Conservation (phyloP, 2,113 vertebrate genomes). For the Cynoglossus semilaevis region DNA sequence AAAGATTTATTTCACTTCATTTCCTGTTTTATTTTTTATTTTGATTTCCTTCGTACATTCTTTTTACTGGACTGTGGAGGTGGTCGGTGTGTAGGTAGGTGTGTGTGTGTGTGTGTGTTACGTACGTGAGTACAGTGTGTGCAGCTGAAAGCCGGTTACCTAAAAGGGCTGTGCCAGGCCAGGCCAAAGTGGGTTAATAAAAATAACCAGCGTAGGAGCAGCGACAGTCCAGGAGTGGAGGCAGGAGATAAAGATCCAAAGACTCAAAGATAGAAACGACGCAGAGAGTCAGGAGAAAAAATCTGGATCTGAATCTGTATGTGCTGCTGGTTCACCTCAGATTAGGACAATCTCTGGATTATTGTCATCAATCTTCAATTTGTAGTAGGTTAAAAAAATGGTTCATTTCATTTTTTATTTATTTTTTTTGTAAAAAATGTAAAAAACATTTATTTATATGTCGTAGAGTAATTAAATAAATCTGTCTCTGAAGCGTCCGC, state of each 20-base stretch:
- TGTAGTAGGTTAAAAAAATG: too few species aligned
- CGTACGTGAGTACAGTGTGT: slow-evolving; percentile 64
- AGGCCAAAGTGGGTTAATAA: slow-evolving; percentile 82
- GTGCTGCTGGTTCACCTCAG: slow-evolving; percentile 37
- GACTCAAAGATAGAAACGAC: slow-evolving; percentile 25
- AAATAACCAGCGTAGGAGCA: slow-evolving; percentile 79
- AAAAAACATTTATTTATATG: too few species aligned
- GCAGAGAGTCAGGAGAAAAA: slow-evolving; percentile 41
- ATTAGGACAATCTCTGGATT: slow-evolving; percentile 20
- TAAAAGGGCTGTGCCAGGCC: slow-evolving; percentile 76
- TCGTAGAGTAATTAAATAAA: too few species aligned
- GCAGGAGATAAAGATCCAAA: slow-evolving; percentile 65
- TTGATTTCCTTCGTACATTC: slow-evolving; percentile 34
- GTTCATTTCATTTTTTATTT: too few species aligned
- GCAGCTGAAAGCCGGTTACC: slow-evolving; percentile 80
- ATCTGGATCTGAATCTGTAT: slow-evolving; percentile 24
- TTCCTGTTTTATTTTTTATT: background rate
- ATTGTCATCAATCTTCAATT: background rate
- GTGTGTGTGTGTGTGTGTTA: slow-evolving; percentile 39
- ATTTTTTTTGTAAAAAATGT: too few species aligned
- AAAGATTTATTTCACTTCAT: slow-evolving; percentile 7
- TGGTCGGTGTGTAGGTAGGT: slow-evolving; percentile 63
- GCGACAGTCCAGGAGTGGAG: slow-evolving; percentile 72
- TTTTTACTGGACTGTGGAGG: slow-evolving; percentile 69
- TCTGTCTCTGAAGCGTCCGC: too few species aligned